These are phyloP conservation scores for Eilema caniola DNA, from an alignment of 2,888 invertebrate genomes.

Conservation along the genomic window DNA sequence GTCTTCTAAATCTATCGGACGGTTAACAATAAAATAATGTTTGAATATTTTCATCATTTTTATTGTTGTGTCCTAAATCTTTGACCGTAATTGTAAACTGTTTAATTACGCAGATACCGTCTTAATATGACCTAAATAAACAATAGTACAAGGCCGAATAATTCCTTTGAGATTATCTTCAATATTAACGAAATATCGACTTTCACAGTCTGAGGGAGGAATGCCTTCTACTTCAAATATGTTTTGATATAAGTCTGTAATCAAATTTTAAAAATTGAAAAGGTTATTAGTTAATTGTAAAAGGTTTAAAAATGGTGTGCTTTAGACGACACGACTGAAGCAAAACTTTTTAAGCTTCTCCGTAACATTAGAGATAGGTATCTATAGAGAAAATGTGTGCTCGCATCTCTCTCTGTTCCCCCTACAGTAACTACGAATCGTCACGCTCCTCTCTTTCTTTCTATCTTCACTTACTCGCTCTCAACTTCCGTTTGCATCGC, in stretches of 20 bases:
- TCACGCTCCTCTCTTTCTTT: too few relatives aligned
- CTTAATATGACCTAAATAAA: slow-evolving; percentile 22
- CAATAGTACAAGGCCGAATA: slow-evolving; percentile 11
- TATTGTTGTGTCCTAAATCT: slow-evolving; percentile 20
- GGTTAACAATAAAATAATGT: background rate
- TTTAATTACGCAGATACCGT: slow-evolving; percentile 15
- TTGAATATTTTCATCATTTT: slow-evolving; percentile 15
- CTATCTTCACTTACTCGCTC: too few relatives aligned
- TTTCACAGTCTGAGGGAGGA: background rate
- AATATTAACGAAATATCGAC: background rate
- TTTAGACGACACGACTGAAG: too few relatives aligned
- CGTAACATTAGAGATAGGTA: too few relatives aligned
- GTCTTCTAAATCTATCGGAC: background rate
- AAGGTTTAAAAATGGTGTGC: too few relatives aligned
- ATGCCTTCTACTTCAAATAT: too few relatives aligned
- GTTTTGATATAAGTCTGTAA: background rate
- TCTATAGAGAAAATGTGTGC: too few relatives aligned
- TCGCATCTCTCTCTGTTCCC: too few relatives aligned
- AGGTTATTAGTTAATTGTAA: too few relatives aligned
- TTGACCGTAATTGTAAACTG: slow-evolving; percentile 18
- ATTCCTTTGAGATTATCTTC: slow-evolving; percentile 7
- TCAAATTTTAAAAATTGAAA: background rate
- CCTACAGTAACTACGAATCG: too few relatives aligned
- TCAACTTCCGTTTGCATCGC: too few relatives aligned
- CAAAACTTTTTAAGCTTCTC: too few relatives aligned